Evolutionary conservation across 2,113 vertebrate species (phyloP).

Genomic region (Chascanopsetta lugubris): DNA sequence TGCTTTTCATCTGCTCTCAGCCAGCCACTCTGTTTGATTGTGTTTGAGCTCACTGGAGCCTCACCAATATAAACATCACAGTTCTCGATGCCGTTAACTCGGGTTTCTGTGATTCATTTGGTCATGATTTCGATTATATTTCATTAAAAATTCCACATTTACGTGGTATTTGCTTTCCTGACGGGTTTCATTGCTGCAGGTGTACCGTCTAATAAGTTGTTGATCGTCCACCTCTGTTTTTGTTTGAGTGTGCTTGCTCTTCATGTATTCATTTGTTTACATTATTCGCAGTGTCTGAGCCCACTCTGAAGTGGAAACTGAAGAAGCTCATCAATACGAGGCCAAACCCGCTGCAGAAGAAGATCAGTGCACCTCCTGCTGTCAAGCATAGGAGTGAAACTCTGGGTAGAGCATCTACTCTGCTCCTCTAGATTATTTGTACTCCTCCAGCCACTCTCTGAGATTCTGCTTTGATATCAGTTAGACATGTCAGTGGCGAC

Average conservation of each 20-base stretch:
- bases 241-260: slow-evolving; percentile 1
- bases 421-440: not conserved
- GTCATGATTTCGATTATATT: slow-evolving; percentile 15
- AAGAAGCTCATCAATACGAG: slow-evolving; percentile 90
- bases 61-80: slow-evolving; percentile 48
- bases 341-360: slow-evolving; percentile 90
- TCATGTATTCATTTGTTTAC: not conserved
- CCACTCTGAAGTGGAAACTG: slow-evolving; percentile 91
- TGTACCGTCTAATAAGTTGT: not conserved
- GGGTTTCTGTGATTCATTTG: slow-evolving; percentile 12
- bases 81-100: slow-evolving; percentile 23
- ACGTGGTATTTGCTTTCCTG: not conserved
- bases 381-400: slow-evolving; percentile 85
- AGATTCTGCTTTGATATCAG: not conserved
- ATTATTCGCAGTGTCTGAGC: slow-evolving; percentile 87
- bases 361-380: slow-evolving; percentile 89
- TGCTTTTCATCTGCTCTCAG: slow-evolving; percentile 52
- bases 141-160: slow-evolving; percentile 9
- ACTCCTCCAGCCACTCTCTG: not conserved
- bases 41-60: slow-evolving; percentile 47
- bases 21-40: slow-evolving; percentile 50
- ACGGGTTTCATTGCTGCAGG: not conserved
- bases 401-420: slow-evolving; percentile 76
- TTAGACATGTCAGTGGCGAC: too few species aligned
- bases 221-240: not conserved